Evolutionary conservation across 2,113 vertebrate genomes (phyloP), one percentile per base, ranked within the genome.

Genomic region (Zapornia atra): DNA sequence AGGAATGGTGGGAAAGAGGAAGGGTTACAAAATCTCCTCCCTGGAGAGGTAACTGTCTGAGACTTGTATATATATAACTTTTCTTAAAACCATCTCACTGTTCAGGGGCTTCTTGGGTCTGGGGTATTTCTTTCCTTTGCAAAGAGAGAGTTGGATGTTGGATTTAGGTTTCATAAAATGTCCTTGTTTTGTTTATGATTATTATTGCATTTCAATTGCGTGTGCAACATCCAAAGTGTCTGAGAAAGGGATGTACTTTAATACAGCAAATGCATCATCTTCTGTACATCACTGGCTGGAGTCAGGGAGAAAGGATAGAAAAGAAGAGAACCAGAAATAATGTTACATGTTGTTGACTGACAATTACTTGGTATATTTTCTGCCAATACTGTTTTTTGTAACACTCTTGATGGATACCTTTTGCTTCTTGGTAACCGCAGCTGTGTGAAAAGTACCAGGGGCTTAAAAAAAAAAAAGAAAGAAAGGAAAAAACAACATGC

Each of bases 41-140:
- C 71, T 92, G 72, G 93, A 93, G 95, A 95, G 94, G 69, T 82
- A 91, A 96, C 86, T 84, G 82, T 63, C 65, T 84, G 88, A 96
- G 79, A 83, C 93, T 96, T 82, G 59, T 70, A 77, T 90, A 95
- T 91, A 85, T 82, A 36, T 75, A 97, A 97, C 95, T 97, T 97
- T 96, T 94, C 84, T 59, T 93, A 85, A 92, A 94, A 84, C 28
- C 72, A 40, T 70, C 69, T 95, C 33, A 24, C 56, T 79, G 44
- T 63, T 78, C 11, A 94, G 40, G 57, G 60, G 34, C 56, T 81
- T 81, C 46, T 75, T 91, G n/a, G 64, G 15, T 86, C 75, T 87
- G 69, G 56, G 66, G 19, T 50, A 24, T 16, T 54, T 78, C 79
- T 42, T 34, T 48, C 38, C n/a, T 81, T 85, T 28, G 31, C 33